Percentiles rank a stretch among this genome's conserved stretches.
Conservation (phyloP, 2,113 vertebrate genomes). For the Mormyrus lacerda region DNA sequence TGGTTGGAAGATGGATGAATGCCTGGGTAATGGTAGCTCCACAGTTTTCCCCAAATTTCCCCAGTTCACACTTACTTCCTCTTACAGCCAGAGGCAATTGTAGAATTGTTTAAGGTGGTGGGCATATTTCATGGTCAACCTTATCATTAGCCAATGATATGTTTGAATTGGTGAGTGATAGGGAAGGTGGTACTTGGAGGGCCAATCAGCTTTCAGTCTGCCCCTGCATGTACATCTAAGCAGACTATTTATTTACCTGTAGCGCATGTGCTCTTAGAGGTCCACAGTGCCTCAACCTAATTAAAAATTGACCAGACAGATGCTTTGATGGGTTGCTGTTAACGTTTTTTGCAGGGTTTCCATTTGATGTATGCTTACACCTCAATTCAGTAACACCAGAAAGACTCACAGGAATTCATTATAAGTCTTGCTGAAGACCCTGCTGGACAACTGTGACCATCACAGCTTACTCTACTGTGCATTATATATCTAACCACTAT, state of each 20-base stretch:
- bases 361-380: background rate
- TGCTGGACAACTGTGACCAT: background rate
- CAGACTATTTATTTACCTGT: background rate
- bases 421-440: background rate
- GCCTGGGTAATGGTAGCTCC: background rate
- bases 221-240: background rate
- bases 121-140: background rate
- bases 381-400: background rate
- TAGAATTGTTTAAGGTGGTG: background rate
- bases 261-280: background rate
- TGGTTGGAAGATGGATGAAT: background rate
- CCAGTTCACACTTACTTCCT: background rate
- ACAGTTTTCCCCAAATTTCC: background rate
- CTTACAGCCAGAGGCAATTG: background rate
- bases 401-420: background rate
- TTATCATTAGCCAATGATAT: background rate
- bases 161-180: background rate
- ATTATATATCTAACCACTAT: background rate
- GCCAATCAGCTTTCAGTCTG: background rate
- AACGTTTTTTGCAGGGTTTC: background rate
- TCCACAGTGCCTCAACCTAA: background rate
- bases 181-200: background rate
- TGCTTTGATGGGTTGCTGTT: background rate
- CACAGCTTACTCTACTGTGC: background rate
- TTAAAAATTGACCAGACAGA: background rate